Evolutionary conservation across 2,113 vertebrate genomes (phyloP).

Genomic region (Urocynchramus pylzowi): DNA sequence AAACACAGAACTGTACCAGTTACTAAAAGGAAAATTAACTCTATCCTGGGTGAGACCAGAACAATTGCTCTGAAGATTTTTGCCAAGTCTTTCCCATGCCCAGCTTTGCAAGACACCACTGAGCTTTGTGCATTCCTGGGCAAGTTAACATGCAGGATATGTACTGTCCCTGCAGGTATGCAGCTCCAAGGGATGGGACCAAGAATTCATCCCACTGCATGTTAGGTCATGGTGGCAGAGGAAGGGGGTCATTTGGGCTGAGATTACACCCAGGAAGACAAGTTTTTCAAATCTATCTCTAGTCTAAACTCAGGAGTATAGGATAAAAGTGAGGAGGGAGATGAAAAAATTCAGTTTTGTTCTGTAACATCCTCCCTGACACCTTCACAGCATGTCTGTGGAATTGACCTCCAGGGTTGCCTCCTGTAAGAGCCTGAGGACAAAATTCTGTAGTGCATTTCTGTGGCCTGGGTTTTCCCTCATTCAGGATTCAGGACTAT

Average conservation of each 20-base stretch:
- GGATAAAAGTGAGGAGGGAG: neutral
- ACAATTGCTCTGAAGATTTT: neutral
- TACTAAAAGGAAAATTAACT: neutral
- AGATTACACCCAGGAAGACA: neutral
- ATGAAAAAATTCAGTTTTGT: neutral
- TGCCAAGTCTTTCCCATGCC: neutral
- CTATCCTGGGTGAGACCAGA: fast-evolving
- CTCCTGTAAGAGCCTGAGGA: neutral
- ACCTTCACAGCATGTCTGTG: neutral
- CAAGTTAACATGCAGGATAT: neutral
- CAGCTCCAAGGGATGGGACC: neutral
- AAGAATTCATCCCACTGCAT: neutral
- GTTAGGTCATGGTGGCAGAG: neutral
- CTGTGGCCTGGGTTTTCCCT: neutral
- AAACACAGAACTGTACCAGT: neutral
- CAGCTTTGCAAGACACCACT: neutral
- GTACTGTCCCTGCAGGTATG: fast-evolving
- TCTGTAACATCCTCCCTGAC: neutral
- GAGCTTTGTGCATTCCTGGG: neutral
- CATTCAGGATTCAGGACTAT: neutral
- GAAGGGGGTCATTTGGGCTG: neutral
- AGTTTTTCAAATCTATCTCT: neutral
- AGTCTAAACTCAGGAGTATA: neutral
- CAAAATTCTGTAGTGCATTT: neutral
- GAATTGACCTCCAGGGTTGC: neutral